Percentiles rank a stretch among this genome's conserved stretches.
Evolutionary conservation across 2,113 vertebrate genomes (phyloP).

Genomic region (Ptychochromis oligacanthus): DNA sequence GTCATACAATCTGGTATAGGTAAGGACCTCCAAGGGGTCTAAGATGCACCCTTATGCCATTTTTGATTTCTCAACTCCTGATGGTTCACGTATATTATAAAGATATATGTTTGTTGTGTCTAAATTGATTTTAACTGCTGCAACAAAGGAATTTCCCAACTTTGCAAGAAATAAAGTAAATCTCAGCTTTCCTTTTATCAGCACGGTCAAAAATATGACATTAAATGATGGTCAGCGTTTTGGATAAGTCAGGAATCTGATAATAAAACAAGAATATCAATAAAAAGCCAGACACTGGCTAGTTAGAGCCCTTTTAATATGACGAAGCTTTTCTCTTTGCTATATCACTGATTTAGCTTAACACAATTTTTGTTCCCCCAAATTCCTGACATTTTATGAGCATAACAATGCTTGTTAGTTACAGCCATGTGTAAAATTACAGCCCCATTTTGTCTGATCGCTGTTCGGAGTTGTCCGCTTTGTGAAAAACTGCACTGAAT

Average conservation of each 20-base stretch:
- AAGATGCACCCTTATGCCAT: neutral
- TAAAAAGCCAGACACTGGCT: neutral
- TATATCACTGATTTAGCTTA: neutral
- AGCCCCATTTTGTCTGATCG: neutral
- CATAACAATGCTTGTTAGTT: neutral
- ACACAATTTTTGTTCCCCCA: neutral
- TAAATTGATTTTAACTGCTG: neutral
- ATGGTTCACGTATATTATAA: neutral
- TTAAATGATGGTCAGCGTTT: neutral
- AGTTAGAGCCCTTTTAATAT: neutral
- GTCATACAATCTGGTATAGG: neutral
- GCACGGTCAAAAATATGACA: neutral
- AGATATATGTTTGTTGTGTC: neutral
- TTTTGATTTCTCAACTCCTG: neutral
- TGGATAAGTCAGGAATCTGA: neutral
- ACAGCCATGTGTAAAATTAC: neutral
- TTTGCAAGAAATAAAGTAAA: neutral
- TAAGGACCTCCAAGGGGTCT: neutral
- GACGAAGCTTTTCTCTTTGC: neutral
- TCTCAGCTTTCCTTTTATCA: neutral
- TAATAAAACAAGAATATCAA: too few relatives aligned
- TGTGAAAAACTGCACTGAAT: neutral
- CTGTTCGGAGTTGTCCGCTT: neutral
- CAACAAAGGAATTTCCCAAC: rapidly evolving
- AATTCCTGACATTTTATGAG: neutral